Percentiles rank a stretch among this genome's conserved stretches.
Conservation (phyloP, 2,797 vertebrate genomes). For the Pseudochaenichthys georgianus region DNA sequence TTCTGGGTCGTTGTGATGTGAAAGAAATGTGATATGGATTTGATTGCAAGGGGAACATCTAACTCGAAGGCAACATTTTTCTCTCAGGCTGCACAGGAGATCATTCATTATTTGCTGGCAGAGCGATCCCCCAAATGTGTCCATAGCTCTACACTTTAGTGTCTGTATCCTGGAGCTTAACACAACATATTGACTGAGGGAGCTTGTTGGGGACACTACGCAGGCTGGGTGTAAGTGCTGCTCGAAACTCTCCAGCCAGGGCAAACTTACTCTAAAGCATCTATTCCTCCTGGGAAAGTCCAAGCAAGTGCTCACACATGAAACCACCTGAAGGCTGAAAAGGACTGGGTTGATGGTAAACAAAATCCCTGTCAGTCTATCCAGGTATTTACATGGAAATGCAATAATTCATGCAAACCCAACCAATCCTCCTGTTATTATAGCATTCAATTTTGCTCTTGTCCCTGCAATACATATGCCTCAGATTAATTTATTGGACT, state of each 20-base stretch:
- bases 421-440: constrained; percentile 11
- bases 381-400: constrained; percentile 26
- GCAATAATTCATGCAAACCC: constrained; percentile 27
- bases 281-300: constrained; percentile 31
- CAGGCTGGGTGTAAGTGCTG: constrained; percentile 23
- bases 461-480: constrained; percentile 1
- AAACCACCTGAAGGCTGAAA: constrained; percentile 10
- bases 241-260: constrained; percentile 26
- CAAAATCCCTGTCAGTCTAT: background rate
- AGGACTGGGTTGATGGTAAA: background rate
- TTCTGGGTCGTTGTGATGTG: constrained; percentile 24
- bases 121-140: constrained; percentile 25
- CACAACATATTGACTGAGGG: constrained; percentile 45
- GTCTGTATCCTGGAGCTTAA: constrained; percentile 45
- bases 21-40: constrained; percentile 56
- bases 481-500: constrained; percentile 2
- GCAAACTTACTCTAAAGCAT: constrained; percentile 42
- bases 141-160: constrained; percentile 32
- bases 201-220: constrained; percentile 16
- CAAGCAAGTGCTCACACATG: constrained; percentile 24
- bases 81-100: constrained; percentile 26
- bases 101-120: constrained; percentile 21
- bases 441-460: constrained; percentile 14
- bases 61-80: constrained; percentile 9
- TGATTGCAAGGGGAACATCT: constrained; percentile 16